phyloP scores from a whole-genome alignment of 2,888 invertebrate species.

The Polydrusus tereticollis region DNA sequence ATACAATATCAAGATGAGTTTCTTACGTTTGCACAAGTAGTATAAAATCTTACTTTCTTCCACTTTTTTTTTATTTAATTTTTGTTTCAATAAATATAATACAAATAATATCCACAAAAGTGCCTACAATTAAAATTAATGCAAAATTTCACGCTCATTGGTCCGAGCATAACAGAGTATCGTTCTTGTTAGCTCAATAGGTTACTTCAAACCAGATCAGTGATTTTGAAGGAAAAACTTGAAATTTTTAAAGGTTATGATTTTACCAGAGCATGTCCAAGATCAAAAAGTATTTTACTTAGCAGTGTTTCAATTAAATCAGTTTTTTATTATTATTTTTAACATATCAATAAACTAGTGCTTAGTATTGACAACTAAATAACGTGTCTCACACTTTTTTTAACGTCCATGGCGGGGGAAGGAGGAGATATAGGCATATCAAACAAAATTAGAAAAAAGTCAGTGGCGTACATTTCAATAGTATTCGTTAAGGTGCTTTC shows the following conservation, averaged over 20 bases:
- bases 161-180: background rate
- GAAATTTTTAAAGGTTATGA: slow-evolving; percentile 27
- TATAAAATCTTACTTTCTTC: too few species aligned
- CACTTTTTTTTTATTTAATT: too few species aligned
- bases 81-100: too few species aligned
- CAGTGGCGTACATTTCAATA: too few species aligned
- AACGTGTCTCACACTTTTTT: too few species aligned
- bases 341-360: background rate
- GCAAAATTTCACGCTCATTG: slow-evolving; percentile 13
- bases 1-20: too few species aligned
- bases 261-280: slow-evolving; percentile 46
- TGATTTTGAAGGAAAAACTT: slow-evolving; percentile 26
- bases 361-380: too few species aligned
- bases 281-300: slow-evolving; percentile 25
- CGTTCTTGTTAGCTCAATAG: slow-evolving; percentile 5
- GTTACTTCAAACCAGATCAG: slow-evolving; percentile 25
- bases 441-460: too few species aligned
- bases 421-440: background rate
- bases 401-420: background rate
- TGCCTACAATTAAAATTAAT: background rate
- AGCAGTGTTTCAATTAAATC: background rate
- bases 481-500: too few species aligned
- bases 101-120: too few species aligned
- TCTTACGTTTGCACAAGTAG: too few species aligned
- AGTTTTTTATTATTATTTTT: background rate